Evolutionary conservation across 2,113 vertebrate species (phyloP).

Genomic region (Neopipo cinnamomea): DNA sequence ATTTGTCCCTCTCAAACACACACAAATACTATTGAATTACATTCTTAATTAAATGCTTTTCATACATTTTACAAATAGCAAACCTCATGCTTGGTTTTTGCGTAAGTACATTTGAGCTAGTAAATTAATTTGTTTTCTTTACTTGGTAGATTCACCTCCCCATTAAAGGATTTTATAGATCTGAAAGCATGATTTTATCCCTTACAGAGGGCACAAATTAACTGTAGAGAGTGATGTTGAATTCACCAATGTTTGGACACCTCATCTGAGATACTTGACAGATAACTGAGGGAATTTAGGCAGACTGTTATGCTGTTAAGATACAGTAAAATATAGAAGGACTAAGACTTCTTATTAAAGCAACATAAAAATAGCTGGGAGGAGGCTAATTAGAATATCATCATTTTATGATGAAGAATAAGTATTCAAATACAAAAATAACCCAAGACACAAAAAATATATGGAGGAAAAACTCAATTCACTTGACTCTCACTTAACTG

Average conservation of each 20-base stretch:
- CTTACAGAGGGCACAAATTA: not conserved
- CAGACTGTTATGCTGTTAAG: not conserved
- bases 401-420: not conserved
- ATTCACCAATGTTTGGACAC: not conserved
- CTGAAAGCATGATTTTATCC: not conserved
- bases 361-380: not conserved
- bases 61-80: not conserved
- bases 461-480: not conserved
- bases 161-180: slow-evolving; percentile 15
- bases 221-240: not conserved
- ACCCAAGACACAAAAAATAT: not conserved
- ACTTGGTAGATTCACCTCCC: not conserved
- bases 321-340: not conserved
- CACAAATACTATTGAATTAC: not conserved
- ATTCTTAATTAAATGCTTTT: not conserved
- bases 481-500: not conserved
- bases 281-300: not conserved
- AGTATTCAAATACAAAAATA: not conserved
- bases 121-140: slow-evolving; percentile 22
- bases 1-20: not conserved
- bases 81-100: not conserved
- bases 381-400: not conserved
- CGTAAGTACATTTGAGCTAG: not conserved
- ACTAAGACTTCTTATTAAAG: not conserved
- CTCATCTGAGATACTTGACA: not conserved